Base-by-base conservation (phyloP, 2,888 invertebrate species). In the Cyclophora albipunctata region DNA sequence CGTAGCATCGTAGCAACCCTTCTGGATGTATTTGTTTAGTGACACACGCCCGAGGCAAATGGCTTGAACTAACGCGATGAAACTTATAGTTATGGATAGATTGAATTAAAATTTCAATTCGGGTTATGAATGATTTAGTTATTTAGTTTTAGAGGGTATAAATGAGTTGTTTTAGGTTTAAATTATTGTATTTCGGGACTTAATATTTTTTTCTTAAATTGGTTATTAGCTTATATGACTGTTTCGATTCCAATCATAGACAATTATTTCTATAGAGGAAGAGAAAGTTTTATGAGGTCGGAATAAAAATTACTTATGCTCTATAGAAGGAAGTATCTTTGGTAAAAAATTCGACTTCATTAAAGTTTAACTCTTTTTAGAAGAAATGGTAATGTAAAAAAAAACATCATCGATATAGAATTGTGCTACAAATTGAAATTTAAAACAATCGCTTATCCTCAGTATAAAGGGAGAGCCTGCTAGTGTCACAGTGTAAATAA, bases 11-110 rank as follows among this genome's bases (percentile, higher is more conserved):
- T 20, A 20, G 20, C 20, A 20, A 20, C 1, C 20, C 20, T 20
- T 20, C 20, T 20, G 20, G 20, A 20, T 20, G 20, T 20, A 20
- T 20, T 20, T 20, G 20, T 20, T 20, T 20, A 20, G 20, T 20
- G 20, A 20, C 62, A 69, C 65, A 66, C 52, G 63, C 37, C 37
- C 5, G 4, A 37, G 56, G 42, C 51, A 61, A 59, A 64, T 59
- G 64, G 63, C 58, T 59, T 63, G 63, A 63, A 65, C 63, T 64
- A 60, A 64, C 59, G 5, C 37, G 37, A 37, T 37, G 37, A 37
- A 37, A 37, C 37, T 37, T 37, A 37, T 37, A 37, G 20, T 37
- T 37, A 37, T 5, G 4, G 37, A 20, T 20, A 37, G 37, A 37
- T 37, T 37, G 4, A 37, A 37, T 37, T 37, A 37, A 37, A 37